Percentiles rank a stretch among this genome's conserved stretches.
These are phyloP conservation scores for Orussus abietinus DNA, from an alignment of 1,140 invertebrate genomes.

Conservation along the genomic window DNA sequence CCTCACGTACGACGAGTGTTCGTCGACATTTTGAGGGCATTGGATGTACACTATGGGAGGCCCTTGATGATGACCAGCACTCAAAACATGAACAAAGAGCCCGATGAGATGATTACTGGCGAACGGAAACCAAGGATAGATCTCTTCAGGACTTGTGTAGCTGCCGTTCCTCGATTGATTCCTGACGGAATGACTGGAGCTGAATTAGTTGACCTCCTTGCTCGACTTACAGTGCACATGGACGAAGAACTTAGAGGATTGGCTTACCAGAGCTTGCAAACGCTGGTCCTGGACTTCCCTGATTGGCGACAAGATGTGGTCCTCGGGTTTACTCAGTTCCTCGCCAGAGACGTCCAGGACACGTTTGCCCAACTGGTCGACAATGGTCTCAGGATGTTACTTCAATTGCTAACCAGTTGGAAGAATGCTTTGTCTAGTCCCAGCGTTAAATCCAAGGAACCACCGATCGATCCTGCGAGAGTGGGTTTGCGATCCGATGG, in stretches of 20 bases:
- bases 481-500: conserved; percentile 34
- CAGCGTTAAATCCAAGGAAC: conserved; percentile 43
- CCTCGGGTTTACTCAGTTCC: conserved; percentile 89
- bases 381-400: conserved; percentile 87
- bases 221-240: conserved; percentile 89
- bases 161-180: conserved; percentile 94
- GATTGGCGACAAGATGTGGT: conserved; percentile 97
- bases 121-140: conserved; percentile 98
- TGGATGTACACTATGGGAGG: conserved; percentile 95
- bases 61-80: conserved; percentile 94
- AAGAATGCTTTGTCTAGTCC: conserved; percentile 67
- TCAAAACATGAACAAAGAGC: conserved; percentile 94
- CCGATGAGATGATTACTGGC: conserved; percentile 93
- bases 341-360: conserved; percentile 88
- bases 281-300: conserved; percentile 91
- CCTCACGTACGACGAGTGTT: conserved; percentile 92
- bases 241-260: conserved; percentile 85
- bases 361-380: conserved; percentile 86
- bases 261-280: conserved; percentile 95
- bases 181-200: conserved; percentile 94
- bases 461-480: conserved; percentile 32
- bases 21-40: conserved; percentile 89
- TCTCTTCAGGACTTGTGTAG: conserved; percentile 95
- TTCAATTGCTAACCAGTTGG: conserved; percentile 92
- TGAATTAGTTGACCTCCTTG: conserved; percentile 90